These are phyloP conservation scores for Cyprinus carpio DNA, from an alignment of 2,113 vertebrate species.

Conservation along the genomic window DNA sequence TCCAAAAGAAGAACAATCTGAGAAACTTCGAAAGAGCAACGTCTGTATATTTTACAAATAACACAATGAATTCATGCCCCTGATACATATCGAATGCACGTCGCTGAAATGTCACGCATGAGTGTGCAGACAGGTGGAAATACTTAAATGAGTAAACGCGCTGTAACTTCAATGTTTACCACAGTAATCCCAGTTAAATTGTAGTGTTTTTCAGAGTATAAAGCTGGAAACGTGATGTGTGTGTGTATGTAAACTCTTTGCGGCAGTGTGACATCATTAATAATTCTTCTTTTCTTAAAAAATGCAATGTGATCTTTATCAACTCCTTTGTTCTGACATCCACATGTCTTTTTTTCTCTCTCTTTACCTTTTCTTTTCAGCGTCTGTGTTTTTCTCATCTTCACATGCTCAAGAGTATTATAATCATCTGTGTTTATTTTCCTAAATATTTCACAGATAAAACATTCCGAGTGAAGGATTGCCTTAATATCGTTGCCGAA, in stretches of 20 bases:
- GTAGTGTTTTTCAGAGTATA: not conserved
- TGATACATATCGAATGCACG: constrained; percentile 48
- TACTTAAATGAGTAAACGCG: constrained; percentile 17
- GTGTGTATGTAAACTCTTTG: not conserved
- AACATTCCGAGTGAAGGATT: constrained; percentile 85
- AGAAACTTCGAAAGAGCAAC: constrained; percentile 55
- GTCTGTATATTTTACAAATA: constrained; percentile 50
- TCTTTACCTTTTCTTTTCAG: not conserved
- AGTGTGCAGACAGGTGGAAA: constrained; percentile 34
- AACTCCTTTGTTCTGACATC: constrained; percentile 36
- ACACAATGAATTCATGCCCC: constrained; percentile 30
- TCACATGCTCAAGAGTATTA: constrained; percentile 63
- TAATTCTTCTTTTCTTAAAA: constrained; percentile 10
- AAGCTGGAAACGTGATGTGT: not conserved
- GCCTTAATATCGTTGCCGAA: constrained; percentile 87
- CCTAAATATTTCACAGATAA: constrained; percentile 63
- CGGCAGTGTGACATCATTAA: constrained; percentile 14
- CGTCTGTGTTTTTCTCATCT: not conserved
- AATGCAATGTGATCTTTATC: constrained; percentile 6
- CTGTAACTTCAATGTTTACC: constrained; percentile 11
- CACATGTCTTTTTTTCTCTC: not conserved
- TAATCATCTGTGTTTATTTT: constrained; percentile 74
- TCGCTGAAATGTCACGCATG: constrained; percentile 38
- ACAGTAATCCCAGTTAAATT: constrained; percentile 17
- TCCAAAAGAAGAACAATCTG: constrained; percentile 46